Conservation (phyloP, 2,888 invertebrate species). For the Clitarchus hookeri region DNA sequence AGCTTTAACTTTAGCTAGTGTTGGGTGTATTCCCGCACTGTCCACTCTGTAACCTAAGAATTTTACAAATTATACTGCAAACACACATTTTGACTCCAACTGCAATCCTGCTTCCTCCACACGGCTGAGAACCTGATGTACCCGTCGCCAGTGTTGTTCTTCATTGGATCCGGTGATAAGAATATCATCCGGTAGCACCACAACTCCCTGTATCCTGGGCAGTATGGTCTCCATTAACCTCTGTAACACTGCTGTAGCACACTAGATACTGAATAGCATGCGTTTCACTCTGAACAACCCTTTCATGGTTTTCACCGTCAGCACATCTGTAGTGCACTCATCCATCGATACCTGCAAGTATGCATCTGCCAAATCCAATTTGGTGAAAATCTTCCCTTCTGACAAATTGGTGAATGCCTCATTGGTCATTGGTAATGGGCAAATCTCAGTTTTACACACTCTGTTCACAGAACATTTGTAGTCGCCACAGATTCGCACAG, state of each 20-base stretch:
- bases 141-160: not conserved
- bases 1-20: not conserved
- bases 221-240: not conserved
- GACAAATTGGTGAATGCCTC: not conserved
- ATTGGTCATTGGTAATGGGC: not conserved
- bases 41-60: not conserved
- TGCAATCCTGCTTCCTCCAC: not conserved
- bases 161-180: not conserved
- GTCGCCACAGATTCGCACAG: not conserved
- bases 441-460: not conserved
- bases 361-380: not conserved
- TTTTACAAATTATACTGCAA: not conserved
- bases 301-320: not conserved
- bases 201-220: not conserved
- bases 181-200: not conserved
- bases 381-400: not conserved
- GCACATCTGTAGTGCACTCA: not conserved
- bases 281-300: not conserved
- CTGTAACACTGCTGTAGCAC: not conserved
- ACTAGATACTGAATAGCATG: not conserved
- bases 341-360: not conserved
- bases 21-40: not conserved
- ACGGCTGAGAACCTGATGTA: not conserved
- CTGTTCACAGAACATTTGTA: not conserved
- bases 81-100: not conserved